These are phyloP conservation scores for Dallia pectoralis DNA, from an alignment of 2,797 vertebrate genomes.

Conservation along the genomic window DNA sequence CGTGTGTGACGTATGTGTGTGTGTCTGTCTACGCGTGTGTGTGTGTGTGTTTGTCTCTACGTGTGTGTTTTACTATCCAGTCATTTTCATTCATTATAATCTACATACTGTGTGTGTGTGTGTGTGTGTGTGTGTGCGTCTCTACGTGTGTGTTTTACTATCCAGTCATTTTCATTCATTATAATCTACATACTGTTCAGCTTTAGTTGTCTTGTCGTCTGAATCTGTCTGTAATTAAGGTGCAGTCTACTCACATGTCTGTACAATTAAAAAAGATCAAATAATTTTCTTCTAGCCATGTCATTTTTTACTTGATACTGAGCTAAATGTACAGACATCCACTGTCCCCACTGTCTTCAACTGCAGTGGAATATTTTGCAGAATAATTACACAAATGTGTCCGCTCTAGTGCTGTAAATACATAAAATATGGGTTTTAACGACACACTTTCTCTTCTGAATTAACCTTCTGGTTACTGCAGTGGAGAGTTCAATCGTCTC, in stretches of 20 bases:
- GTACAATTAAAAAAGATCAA: too few relatives aligned
- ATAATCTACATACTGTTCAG: too few relatives aligned
- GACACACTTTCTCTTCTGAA: slow-evolving; percentile 57
- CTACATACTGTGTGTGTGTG: too few relatives aligned
- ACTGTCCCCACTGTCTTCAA: slow-evolving; percentile 16
- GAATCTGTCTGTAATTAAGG: too few relatives aligned
- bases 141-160: slow-evolving; percentile 67
- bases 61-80: too few relatives aligned
- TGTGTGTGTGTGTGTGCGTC: slow-evolving; percentile 58
- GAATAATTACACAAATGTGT: slow-evolving; percentile 57
- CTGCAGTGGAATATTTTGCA: slow-evolving; percentile 12
- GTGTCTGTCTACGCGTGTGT: too few relatives aligned
- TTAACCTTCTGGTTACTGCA: slow-evolving; percentile 72
- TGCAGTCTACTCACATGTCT: too few relatives aligned
- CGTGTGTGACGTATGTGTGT: too few relatives aligned
- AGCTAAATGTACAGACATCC: slow-evolving; percentile 28
- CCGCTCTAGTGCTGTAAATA: slow-evolving; percentile 46
- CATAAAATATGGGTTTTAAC: slow-evolving; percentile 55
- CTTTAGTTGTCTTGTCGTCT: too few relatives aligned
- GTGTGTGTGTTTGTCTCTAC: too few relatives aligned
- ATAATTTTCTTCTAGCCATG: not conserved
- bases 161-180: not conserved
- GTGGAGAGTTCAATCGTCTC: slow-evolving; percentile 68
- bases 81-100: too few relatives aligned
- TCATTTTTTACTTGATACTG: not conserved